A percentile compares a stretch with the other conserved stretches of the same genome.
Evolutionary conservation across 2,797 vertebrate genomes (phyloP).

Genomic region (Rhinophrynus dorsalis): DNA sequence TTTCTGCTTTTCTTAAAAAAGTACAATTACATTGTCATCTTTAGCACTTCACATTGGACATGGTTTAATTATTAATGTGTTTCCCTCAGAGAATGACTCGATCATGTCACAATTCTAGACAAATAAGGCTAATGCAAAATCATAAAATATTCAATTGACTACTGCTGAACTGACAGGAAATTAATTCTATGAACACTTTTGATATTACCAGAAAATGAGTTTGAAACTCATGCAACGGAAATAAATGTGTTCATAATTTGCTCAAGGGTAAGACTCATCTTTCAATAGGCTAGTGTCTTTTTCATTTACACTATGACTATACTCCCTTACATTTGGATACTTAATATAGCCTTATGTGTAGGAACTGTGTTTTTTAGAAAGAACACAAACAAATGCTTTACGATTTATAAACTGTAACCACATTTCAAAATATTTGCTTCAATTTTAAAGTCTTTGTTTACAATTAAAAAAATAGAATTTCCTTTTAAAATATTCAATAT

Average conservation of each 20-base stretch:
- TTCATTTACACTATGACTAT: slow-evolving; percentile 75
- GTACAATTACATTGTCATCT: slow-evolving; percentile 83
- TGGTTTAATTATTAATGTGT: slow-evolving; percentile 95
- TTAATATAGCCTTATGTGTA: slow-evolving; percentile 24
- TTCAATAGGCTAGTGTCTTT: slow-evolving; percentile 75
- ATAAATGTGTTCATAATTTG: slow-evolving; percentile 84
- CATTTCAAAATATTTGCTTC: too few relatives aligned
- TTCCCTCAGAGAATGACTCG: slow-evolving; percentile 86
- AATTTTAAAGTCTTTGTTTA: too few relatives aligned
- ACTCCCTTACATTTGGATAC: slow-evolving; percentile 52
- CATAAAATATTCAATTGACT: slow-evolving; percentile 94
- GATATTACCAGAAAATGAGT: slow-evolving; percentile 84
- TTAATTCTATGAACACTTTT: slow-evolving; percentile 85
- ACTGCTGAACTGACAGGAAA: slow-evolving; percentile 85
- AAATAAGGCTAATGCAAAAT: slow-evolving; percentile 94
- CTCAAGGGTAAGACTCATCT: slow-evolving; percentile 79
- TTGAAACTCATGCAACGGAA: slow-evolving; percentile 78
- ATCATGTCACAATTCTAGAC: slow-evolving; percentile 92
- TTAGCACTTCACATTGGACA: slow-evolving; percentile 83
- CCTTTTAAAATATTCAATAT: too few relatives aligned
- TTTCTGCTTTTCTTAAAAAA: slow-evolving; percentile 72
- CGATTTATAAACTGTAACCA: too few relatives aligned
- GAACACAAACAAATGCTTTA: background rate
- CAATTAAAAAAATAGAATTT: too few relatives aligned
- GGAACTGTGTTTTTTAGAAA: slow-evolving; percentile 25